Evolutionary conservation across 2,888 invertebrate species (phyloP).

Genomic region (Hydraecia micacea): DNA sequence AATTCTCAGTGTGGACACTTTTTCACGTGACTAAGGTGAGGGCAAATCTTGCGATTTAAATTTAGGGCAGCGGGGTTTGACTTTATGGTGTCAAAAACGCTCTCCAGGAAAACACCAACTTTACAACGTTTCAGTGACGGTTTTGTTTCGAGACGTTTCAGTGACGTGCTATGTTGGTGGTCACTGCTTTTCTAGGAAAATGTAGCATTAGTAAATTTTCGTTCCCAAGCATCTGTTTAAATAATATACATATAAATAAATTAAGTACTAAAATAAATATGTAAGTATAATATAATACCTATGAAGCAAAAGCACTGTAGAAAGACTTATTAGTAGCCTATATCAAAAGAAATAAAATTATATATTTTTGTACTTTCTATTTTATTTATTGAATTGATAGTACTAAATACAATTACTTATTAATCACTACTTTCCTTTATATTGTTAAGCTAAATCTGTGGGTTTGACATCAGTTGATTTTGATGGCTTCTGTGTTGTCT

Average conservation of each 20-base stretch:
- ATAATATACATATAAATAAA: background rate
- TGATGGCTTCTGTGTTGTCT: constrained; percentile 93
- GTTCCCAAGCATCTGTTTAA: background rate
- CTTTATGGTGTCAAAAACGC: too few species aligned
- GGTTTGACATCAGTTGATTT: constrained; percentile 94
- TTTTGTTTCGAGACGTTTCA: too few species aligned
- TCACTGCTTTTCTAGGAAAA: background rate
- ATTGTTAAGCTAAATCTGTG: constrained; percentile 91
- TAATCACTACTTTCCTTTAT: constrained; percentile 17
- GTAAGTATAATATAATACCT: too few species aligned
- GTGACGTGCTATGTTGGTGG: too few species aligned
- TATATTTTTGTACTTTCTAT: constrained; percentile 24
- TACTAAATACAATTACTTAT: constrained; percentile 38
- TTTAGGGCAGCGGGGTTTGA: too few species aligned
- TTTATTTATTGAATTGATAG: constrained; percentile 36
- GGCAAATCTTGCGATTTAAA: background rate
- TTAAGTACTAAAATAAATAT: constrained; percentile 13
- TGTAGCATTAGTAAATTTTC: background rate
- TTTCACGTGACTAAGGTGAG: background rate
- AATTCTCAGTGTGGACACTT: background rate
- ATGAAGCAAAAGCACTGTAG: constrained; percentile 6
- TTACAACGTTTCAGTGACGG: background rate
- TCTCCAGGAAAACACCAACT: background rate
- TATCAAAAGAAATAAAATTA: constrained; percentile 16
- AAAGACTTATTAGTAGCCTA: constrained; percentile 3